Percentiles rank a stretch among this genome's conserved stretches.
Evolutionary conservation across 2,113 vertebrate species (phyloP).

Genomic region (Drymodes brunneopygia): DNA sequence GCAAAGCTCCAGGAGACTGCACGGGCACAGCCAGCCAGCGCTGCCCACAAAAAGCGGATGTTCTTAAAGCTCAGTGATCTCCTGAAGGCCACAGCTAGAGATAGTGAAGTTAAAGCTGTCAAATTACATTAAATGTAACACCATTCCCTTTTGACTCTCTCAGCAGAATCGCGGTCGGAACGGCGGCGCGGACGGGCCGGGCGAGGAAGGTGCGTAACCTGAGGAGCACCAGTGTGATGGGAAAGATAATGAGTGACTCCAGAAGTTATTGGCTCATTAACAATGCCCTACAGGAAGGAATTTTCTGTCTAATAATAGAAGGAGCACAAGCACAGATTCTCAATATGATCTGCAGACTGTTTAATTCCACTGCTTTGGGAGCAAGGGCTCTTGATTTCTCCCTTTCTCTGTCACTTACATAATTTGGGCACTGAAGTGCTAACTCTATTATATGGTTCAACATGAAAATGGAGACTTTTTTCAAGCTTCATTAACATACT

Average conservation of each 20-base stretch:
- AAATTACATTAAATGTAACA: neutral
- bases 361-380: conserved; percentile 51
- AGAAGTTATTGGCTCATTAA: conserved; percentile 29
- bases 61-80: neutral
- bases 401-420: conserved; percentile 39
- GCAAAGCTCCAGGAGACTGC: neutral
- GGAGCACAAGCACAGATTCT: conserved; percentile 15
- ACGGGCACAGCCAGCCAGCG: neutral
- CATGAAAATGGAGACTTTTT: conserved; percentile 24
- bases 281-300: conserved; percentile 34
- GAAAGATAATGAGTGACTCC: neutral
- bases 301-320: conserved; percentile 34
- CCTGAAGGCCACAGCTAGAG: neutral
- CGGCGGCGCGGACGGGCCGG: neutral
- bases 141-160: neutral
- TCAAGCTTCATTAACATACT: conserved; percentile 42
- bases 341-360: conserved; percentile 19
- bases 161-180: neutral
- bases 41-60: neutral
- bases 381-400: conserved; percentile 25
- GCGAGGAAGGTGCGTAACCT: neutral
- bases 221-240: neutral
- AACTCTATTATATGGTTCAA: conserved; percentile 52
- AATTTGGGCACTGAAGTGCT: conserved; percentile 59
- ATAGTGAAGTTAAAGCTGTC: neutral